These are phyloP conservation scores for Daboia siamensis DNA, from an alignment of 2,113 vertebrate genomes.

Conservation along the genomic window DNA sequence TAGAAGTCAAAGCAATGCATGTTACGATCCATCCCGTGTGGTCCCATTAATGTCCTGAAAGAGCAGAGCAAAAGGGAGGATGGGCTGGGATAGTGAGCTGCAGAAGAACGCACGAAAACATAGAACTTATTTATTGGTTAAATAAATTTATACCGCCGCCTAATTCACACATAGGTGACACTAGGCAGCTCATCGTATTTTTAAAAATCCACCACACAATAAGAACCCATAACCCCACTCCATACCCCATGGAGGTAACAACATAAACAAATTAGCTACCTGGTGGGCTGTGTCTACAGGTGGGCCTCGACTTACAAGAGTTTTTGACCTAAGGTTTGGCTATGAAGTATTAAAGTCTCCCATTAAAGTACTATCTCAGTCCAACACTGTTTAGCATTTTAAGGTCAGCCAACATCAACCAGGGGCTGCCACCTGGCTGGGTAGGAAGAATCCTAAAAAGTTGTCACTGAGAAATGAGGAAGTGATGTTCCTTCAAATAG, in stretches of 20 bases:
- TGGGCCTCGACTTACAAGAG: too few relatives aligned
- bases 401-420: neutral
- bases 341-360: neutral
- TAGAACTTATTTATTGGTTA: neutral
- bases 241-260: too few relatives aligned
- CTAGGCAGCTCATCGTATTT: neutral
- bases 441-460: neutral
- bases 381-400: neutral
- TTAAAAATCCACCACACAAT: neutral
- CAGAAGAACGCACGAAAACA: neutral
- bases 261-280: too few relatives aligned
- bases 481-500: neutral
- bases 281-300: too few relatives aligned
- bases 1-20: slow-evolving; percentile 84
- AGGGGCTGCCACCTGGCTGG: neutral
- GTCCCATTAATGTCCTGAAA: slow-evolving; percentile 87
- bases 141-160: neutral
- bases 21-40: slow-evolving; percentile 80
- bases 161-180: neutral
- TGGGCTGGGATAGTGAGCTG: neutral
- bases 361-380: neutral
- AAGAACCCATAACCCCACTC: neutral
- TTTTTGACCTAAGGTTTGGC: too few relatives aligned
- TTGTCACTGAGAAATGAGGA: neutral
- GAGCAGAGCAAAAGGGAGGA: slow-evolving; percentile 2